Percentiles rank a stretch among this genome's conserved stretches.
Evolutionary conservation across 2,113 vertebrate species (phyloP).

Genomic region (Daboia siamensis): DNA sequence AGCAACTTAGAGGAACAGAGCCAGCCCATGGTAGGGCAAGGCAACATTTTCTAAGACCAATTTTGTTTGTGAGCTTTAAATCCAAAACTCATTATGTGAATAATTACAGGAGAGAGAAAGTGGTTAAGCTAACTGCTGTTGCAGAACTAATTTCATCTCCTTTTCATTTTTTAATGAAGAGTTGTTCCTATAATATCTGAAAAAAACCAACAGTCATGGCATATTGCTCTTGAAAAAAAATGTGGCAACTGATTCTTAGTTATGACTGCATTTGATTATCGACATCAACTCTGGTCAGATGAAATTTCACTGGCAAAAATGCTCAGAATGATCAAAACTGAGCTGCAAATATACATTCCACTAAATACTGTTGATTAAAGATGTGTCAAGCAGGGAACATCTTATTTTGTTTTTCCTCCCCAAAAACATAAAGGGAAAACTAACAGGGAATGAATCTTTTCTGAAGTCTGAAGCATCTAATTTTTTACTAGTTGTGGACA

Average conservation of each 20-base stretch:
- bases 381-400: neutral
- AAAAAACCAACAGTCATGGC: neutral
- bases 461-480: neutral
- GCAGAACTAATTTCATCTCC: neutral
- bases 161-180: neutral
- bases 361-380: neutral
- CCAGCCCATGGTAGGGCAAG: neutral
- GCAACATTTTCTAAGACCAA: neutral
- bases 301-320: neutral
- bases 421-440: neutral
- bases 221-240: neutral
- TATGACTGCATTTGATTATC: neutral
- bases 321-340: neutral
- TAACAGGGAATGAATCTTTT: neutral
- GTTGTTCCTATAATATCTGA: neutral
- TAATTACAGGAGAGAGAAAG: neutral
- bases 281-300: neutral
- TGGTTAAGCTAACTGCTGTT: neutral
- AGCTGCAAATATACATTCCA: neutral
- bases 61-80: neutral
- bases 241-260: neutral
- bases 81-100: neutral
- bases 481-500: neutral
- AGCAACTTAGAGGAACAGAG: neutral
- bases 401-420: neutral